Base-by-base conservation (phyloP, 2,113 vertebrate species). In the Amphilophus citrinellus region DNA sequence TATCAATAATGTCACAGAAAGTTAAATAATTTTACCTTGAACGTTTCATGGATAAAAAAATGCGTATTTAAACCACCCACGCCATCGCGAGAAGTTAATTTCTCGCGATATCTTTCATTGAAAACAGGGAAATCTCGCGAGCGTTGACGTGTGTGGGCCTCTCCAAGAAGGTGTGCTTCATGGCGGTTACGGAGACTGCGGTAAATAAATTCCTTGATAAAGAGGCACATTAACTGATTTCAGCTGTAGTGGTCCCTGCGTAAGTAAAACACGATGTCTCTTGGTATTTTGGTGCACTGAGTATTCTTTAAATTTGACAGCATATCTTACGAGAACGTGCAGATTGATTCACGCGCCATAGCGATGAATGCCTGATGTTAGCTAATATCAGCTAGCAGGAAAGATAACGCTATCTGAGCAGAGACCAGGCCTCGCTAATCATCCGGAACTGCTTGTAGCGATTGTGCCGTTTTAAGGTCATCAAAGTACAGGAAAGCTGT, bases 141-240 rank as follows among this genome's bases (percentile, higher is more conserved):
- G 87, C 1, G n/a, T 85, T 92, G 27, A 1, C 13, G 47, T 59
- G 61, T 62, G 90, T 27, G 83, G 94, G 90, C 93, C 90, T 93
- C 71, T 90, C 24, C 44, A 15, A 71, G 89, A 93, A 81, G 93
- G 95, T 92, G 94, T 96, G 94, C 95, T 95, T 94, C 87, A 96
- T 96, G 96, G 96, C 95, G 95, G 94, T 96, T 39, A 95, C 94
- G 82, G 94, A 93, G 92, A 90, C 94, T 93, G 94, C 91, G 96
- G 96, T 96, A 96, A 96, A 92, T 95, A 76, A 82, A 93, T 84
- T 86, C 22, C 27, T 87, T 59, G 56, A 61, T 83, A 77, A 88
- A 77, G 4, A 75, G 5, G 60, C 11, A 61, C 2, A 17, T 77
- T 84, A 6, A 35, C 10, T 6, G 2, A 17, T 79, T 84, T 59